These are phyloP conservation scores for Paramacrobiotus metropolitanus DNA, from an alignment of 1,140 invertebrate genomes.

Conservation along the genomic window DNA sequence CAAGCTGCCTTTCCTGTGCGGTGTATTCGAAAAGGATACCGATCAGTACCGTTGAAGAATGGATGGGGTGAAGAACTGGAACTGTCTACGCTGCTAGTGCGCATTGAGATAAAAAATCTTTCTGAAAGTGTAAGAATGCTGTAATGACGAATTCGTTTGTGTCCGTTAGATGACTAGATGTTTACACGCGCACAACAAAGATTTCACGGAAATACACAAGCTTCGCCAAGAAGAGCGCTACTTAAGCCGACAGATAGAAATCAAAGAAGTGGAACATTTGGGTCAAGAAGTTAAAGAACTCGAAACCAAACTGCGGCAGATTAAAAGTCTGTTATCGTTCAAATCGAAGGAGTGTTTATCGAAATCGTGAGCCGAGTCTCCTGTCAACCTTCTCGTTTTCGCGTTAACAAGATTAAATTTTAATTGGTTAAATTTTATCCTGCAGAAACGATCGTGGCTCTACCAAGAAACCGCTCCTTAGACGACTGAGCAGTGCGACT, in stretches of 20 bases:
- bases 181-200: not conserved
- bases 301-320: not conserved
- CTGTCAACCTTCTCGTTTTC: too few relatives aligned
- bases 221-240: not conserved
- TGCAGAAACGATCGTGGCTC: too few relatives aligned
- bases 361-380: too few relatives aligned
- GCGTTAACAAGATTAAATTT: too few relatives aligned
- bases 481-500: too few relatives aligned
- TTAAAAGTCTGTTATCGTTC: not conserved
- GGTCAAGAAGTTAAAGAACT: not conserved
- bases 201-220: slow-evolving; percentile 6
- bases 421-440: too few relatives aligned
- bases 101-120: slow-evolving; percentile 38
- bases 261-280: not conserved
- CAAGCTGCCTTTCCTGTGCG: slow-evolving; percentile 72
- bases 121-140: slow-evolving; percentile 21
- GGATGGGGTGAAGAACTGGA: slow-evolving; percentile 77
- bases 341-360: not conserved
- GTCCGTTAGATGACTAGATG: not conserved
- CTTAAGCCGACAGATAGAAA: not conserved
- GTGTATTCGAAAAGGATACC: slow-evolving; percentile 39
- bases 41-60: slow-evolving; percentile 72
- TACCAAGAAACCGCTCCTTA: too few relatives aligned
- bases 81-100: slow-evolving; percentile 63
- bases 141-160: not conserved